A percentile compares a stretch with the other conserved stretches of the same genome.
Conservation (phyloP, 1,140 invertebrate genomes). For the Tetranychus cinnabarinus region DNA sequence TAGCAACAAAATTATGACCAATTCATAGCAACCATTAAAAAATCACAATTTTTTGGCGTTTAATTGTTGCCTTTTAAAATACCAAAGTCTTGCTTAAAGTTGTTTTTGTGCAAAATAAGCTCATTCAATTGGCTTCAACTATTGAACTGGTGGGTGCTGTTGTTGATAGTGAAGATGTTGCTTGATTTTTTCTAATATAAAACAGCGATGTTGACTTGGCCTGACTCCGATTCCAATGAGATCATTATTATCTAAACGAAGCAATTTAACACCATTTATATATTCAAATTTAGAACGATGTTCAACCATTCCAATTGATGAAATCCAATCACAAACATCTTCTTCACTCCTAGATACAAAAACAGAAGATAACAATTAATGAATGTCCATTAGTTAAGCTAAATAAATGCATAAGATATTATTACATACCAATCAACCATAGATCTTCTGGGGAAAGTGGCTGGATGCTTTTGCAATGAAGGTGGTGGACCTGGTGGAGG, state of each 20-base stretch:
- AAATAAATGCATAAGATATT: not conserved
- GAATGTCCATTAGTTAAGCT: too few relatives aligned
- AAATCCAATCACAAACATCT: conserved; percentile 29
- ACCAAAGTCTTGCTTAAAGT: too few relatives aligned
- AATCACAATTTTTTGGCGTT: too few relatives aligned
- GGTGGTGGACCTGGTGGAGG: conserved; percentile 2
- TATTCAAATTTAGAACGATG: conserved; percentile 25
- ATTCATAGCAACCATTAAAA: too few relatives aligned
- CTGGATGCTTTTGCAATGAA: conserved; percentile 2
- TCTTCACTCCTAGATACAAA: not conserved
- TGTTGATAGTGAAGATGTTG: conserved; percentile 5
- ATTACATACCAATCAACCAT: conserved; percentile 22
- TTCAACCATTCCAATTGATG: conserved; percentile 25
- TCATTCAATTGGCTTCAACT: too few relatives aligned
- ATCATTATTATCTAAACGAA: conserved; percentile 26
- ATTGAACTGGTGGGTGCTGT: not conserved
- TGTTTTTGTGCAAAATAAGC: too few relatives aligned
- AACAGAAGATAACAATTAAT: too few relatives aligned
- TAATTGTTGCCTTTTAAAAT: too few relatives aligned
- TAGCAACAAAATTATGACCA: too few relatives aligned
- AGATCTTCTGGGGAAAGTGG: conserved; percentile 1
- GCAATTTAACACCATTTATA: conserved; percentile 25
- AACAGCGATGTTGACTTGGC: conserved; percentile 28
- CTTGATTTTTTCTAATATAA: conserved; percentile 18
- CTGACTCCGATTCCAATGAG: conserved; percentile 28